A percentile compares a stretch with the other conserved stretches of the same genome.
Conservation (phyloP, 2,113 vertebrate genomes). For the Rhynchomys soricoides region DNA sequence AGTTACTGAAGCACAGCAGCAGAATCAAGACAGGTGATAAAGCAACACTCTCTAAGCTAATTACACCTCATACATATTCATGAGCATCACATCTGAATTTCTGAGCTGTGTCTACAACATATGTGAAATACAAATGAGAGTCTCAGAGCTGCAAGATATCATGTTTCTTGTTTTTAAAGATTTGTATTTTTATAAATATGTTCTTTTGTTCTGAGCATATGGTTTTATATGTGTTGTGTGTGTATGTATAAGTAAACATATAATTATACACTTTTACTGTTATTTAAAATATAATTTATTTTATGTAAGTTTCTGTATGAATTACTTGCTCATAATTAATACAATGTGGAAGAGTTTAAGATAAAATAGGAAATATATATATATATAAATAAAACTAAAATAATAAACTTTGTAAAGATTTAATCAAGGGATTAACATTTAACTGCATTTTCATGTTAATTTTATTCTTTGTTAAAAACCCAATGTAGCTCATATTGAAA, state of each 20-base stretch:
- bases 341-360: constrained; percentile 48
- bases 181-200: constrained; percentile 28
- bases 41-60: constrained; percentile 73
- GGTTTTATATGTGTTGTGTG: too few relatives aligned
- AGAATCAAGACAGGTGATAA: constrained; percentile 76
- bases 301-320: neutral
- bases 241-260: neutral
- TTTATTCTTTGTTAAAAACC: constrained; percentile 57
- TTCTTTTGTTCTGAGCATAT: neutral
- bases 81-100: constrained; percentile 62
- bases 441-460: constrained; percentile 29
- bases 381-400: constrained; percentile 19
- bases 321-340: constrained; percentile 32
- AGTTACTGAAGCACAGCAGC: constrained; percentile 65
- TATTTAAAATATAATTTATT: neutral
- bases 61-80: constrained; percentile 79
- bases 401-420: constrained; percentile 30
- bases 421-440: neutral
- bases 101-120: constrained; percentile 64
- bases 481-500: constrained; percentile 10
- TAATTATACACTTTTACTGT: constrained; percentile 7
- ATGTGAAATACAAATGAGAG: constrained; percentile 70
- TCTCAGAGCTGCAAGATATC: constrained; percentile 35
- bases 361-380: neutral
- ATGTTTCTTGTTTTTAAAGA: constrained; percentile 40